phyloP scores from a whole-genome alignment of 2,113 vertebrate genomes.

The Bubo scandiacus region DNA sequence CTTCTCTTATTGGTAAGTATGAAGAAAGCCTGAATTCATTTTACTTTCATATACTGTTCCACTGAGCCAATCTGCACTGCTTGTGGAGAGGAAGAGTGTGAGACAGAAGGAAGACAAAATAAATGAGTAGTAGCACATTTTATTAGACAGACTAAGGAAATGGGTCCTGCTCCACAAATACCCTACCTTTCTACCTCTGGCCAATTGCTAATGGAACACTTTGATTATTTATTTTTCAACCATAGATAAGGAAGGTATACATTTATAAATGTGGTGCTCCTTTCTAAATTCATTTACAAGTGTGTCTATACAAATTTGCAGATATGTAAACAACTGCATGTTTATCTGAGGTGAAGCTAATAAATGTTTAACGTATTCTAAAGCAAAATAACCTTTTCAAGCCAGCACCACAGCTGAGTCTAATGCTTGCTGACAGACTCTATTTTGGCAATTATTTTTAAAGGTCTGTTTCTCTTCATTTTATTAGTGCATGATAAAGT shows the following conservation, averaged over 20 bases:
- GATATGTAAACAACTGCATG: slow-evolving; percentile 61
- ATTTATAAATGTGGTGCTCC: neutral
- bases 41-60: neutral
- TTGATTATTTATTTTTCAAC: neutral
- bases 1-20: neutral
- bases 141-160: neutral
- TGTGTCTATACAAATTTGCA: slow-evolving; percentile 50
- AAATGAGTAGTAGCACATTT: neutral
- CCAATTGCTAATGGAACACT: neutral
- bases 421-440: slow-evolving; percentile 58
- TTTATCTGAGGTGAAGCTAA: slow-evolving; percentile 61
- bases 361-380: slow-evolving; percentile 68
- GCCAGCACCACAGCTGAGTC: slow-evolving; percentile 12
- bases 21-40: neutral
- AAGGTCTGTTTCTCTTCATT: slow-evolving; percentile 67
- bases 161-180: neutral
- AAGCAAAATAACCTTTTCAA: slow-evolving; percentile 59
- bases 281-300: slow-evolving; percentile 50
- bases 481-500: slow-evolving; percentile 63
- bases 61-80: neutral
- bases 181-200: neutral
- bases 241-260: neutral
- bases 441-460: slow-evolving; percentile 66
- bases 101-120: neutral
- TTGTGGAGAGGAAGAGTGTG: neutral